Percentiles rank a stretch among this genome's conserved stretches.
These are phyloP conservation scores for pig (Sus scrofa) DNA, from an alignment of 2,113 vertebrate genomes.

Conservation along the genomic window DNA sequence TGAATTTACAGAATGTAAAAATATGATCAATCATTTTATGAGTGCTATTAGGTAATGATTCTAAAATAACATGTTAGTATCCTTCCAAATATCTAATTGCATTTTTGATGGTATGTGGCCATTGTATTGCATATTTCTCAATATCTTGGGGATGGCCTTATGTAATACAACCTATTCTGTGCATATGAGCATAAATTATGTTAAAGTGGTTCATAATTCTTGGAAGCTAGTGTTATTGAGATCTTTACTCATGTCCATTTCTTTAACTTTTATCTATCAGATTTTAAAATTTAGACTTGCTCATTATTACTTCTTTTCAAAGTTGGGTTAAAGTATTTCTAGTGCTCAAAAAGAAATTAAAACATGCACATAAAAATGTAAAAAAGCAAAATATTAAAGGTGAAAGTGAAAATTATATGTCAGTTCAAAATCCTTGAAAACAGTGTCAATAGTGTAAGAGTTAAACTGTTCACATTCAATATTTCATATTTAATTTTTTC, in stretches of 20 bases:
- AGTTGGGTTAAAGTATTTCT: slow-evolving; percentile 7
- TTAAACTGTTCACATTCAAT: background rate
- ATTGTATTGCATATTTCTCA: background rate
- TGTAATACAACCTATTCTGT: background rate
- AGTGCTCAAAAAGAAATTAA: background rate
- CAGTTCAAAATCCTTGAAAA: background rate
- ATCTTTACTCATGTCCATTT: background rate
- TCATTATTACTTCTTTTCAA: slow-evolving; percentile 4
- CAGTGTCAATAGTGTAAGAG: background rate
- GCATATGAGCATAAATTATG: background rate
- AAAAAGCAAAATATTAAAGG: slow-evolving; percentile 17
- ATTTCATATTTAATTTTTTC: background rate
- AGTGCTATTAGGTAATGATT: background rate
- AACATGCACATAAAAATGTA: background rate
- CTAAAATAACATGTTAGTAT: background rate
- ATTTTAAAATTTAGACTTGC: background rate
- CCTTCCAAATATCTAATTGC: slow-evolving; percentile 3
- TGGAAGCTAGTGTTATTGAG: background rate
- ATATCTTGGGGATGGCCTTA: background rate
- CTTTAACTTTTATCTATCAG: background rate
- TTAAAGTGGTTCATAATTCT: background rate
- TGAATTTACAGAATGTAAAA: background rate
- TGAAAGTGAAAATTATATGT: background rate
- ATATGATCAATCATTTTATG: background rate
- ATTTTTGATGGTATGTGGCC: background rate